These are phyloP conservation scores for Tapirus terrestris DNA, from an alignment of 2,113 vertebrate species.

Conservation along the genomic window DNA sequence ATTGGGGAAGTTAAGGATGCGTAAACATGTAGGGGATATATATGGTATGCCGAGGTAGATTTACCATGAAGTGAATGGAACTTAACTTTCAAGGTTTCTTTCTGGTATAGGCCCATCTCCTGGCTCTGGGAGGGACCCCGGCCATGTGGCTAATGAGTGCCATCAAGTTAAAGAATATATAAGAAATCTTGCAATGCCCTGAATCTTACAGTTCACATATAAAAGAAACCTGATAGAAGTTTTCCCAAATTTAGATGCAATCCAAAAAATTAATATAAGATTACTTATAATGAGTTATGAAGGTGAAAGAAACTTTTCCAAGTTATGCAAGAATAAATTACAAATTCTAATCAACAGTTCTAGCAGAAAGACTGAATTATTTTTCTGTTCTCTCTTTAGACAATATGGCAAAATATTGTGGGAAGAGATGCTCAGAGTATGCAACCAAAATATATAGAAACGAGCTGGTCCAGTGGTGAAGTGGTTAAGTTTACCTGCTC, in stretches of 20 bases:
- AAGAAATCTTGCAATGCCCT: neutral
- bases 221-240: neutral
- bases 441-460: neutral
- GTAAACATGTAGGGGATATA: neutral
- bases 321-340: neutral
- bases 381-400: neutral
- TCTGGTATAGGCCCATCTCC: neutral
- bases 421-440: neutral
- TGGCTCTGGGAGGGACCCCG: neutral
- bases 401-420: neutral
- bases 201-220: neutral
- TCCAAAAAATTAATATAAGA: neutral
- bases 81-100: neutral
- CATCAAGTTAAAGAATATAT: neutral
- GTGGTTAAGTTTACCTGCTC: too few species aligned
- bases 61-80: neutral
- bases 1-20: neutral
- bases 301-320: neutral
- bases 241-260: constrained; percentile 21
- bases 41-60: neutral
- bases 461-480: too few species aligned
- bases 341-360: neutral
- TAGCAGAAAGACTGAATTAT: neutral
- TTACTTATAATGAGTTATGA: neutral
- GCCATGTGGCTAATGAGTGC: neutral